Percentiles rank a stretch among this genome's conserved stretches.
Conservation (phyloP, 2,113 vertebrate genomes). For the Burhinus oedicnemus region DNA sequence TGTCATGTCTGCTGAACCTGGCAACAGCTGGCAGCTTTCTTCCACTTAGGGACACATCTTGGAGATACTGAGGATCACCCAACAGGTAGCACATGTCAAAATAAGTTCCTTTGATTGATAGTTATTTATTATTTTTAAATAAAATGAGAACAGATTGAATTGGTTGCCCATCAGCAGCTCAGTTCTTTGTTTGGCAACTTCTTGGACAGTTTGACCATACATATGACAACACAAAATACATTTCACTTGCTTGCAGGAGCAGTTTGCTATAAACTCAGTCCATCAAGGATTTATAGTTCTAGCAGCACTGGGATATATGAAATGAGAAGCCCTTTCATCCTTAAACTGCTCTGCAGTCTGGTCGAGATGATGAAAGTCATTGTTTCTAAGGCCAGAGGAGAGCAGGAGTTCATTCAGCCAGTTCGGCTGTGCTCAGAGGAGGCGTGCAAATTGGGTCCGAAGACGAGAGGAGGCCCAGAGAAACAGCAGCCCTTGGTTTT, state of each 20-base stretch:
- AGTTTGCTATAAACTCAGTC: constrained; percentile 46
- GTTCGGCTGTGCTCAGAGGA: background rate
- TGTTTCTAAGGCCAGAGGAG: constrained; percentile 48
- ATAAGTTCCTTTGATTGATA: background rate
- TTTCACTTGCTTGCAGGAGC: constrained; percentile 39
- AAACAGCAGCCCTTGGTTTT: constrained; percentile 27
- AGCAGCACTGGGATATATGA: constrained; percentile 45
- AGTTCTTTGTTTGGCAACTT: constrained; percentile 4
- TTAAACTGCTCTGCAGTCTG: constrained; percentile 23
- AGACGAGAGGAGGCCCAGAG: background rate
- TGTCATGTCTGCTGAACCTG: background rate
- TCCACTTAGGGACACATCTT: background rate
- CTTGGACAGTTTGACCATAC: constrained; percentile 17
- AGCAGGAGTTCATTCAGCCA: background rate
- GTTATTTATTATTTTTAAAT: constrained; percentile 59
- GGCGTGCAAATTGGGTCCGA: background rate
- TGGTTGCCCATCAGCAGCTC: constrained; percentile 30
- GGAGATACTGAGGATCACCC: background rate
- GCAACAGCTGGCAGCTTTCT: background rate
- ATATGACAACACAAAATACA: constrained; percentile 32
- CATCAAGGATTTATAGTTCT: constrained; percentile 31
- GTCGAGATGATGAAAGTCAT: constrained; percentile 19
- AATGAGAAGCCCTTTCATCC: constrained; percentile 61
- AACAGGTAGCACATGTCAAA: constrained; percentile 8
- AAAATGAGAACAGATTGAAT: constrained; percentile 25